Conservation (phyloP, 2,888 invertebrate species). For the Tolmerus cingulatus region DNA sequence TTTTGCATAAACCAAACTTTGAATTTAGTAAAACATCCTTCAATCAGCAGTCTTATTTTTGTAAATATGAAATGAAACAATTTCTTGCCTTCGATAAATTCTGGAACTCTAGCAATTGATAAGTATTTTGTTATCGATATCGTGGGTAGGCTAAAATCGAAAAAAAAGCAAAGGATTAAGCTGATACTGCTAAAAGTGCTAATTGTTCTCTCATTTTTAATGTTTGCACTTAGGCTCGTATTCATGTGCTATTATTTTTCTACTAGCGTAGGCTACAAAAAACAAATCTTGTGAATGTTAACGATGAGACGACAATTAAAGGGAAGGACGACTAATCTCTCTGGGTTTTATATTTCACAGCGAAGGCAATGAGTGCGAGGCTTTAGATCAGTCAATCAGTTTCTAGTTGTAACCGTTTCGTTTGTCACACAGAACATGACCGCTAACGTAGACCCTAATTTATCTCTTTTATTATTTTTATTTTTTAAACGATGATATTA, state of each 20-base stretch:
- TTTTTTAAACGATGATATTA: constrained; percentile 31
- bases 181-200: background rate
- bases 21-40: background rate
- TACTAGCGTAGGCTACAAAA: background rate
- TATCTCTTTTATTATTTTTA: background rate
- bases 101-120: background rate
- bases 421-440: background rate
- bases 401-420: constrained; percentile 10
- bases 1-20: background rate
- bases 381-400: constrained; percentile 26
- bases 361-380: constrained; percentile 4
- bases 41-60: background rate
- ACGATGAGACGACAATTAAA: constrained; percentile 8
- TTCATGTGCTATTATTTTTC: constrained; percentile 10
- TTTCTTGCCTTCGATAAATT: constrained; percentile 35
- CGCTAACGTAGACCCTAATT: constrained; percentile 7
- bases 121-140: constrained; percentile 24
- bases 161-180: background rate
- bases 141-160: background rate
- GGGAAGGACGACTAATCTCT: background rate
- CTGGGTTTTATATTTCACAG: background rate
- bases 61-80: constrained; percentile 8
- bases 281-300: constrained; percentile 7
- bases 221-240: background rate
- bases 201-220: constrained; percentile 30